Evolutionary conservation across 2,888 invertebrate species (phyloP).

Genomic region (Yponomeuta malinellus): DNA sequence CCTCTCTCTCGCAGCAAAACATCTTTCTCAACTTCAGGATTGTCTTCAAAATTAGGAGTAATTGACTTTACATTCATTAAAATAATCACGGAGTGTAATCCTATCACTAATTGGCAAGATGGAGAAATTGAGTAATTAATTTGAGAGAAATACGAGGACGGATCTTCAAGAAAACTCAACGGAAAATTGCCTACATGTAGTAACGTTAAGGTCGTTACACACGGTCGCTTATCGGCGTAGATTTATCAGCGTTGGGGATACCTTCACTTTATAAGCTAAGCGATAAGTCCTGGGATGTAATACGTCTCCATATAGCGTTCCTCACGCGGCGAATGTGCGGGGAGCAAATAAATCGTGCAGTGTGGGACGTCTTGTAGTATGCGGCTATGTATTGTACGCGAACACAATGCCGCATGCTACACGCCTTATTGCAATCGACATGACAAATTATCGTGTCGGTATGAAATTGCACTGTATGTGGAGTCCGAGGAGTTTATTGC

Average conservation of each 20-base stretch:
- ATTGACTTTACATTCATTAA: background rate
- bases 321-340: conserved; percentile 3
- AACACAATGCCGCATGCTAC: background rate
- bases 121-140: conserved; percentile 2
- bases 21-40: background rate
- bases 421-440: background rate
- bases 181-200: conserved; percentile 4
- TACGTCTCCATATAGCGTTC: conserved; percentile 8
- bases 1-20: background rate
- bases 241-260: conserved; percentile 35
- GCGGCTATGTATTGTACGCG: conserved; percentile 17
- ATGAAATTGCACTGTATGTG: background rate
- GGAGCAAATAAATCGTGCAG: conserved; percentile 14
- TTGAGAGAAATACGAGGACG: background rate
- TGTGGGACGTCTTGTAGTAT: conserved; percentile 20
- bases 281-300: conserved; percentile 15
- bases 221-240: conserved; percentile 28
- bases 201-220: conserved; percentile 20
- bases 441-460: background rate
- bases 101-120: background rate
- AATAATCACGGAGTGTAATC: background rate
- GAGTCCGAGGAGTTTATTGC: background rate
- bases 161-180: background rate
- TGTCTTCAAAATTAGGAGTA: background rate
- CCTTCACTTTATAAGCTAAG: conserved; percentile 28